Base-by-base conservation (phyloP, 2,797 vertebrate species). In the Argentina silus region DNA sequence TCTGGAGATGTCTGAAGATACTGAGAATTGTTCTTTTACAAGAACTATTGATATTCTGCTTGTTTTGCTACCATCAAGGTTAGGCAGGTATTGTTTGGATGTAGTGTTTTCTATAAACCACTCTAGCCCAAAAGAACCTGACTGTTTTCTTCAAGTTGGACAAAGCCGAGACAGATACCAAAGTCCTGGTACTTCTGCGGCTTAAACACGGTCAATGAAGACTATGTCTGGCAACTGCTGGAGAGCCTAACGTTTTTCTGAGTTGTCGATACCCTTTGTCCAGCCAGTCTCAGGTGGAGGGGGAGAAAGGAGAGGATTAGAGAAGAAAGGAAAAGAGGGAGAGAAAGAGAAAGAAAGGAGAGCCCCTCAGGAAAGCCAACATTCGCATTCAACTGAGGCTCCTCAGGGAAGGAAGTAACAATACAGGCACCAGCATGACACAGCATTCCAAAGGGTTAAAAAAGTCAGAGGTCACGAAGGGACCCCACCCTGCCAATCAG, bases 401-500 rank as follows among this genome's bases (percentile, higher is more conserved):
- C 87, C 84, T 86, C 74, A 0, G 76, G 84, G 80, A 85, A 78
- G 74, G 63, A 69, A 79, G 83, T 82, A 92, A 92, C 91, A 91
- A 93, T 90, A 85, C 84, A 80, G 72, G 81, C 90, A 91, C 89
- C 86, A 83, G 91, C 88, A 90, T 72, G 74, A 88, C 89, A 83
- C 88, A 82, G 84, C 89, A 92, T 93, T 93, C 90, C 85, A 87
- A 0, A 57, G 84, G 90, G 89, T 91, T 91, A 90, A 87, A 90
- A 86, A 84, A 88, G 88, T 89, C 87, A 88, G 73, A 77, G 91
- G 91, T 92, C 90, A 64, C 55, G 78, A 91, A 86, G 87, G 89
- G 85, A 84, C 87, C 89, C 90, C 86, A 85, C 86, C 85, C 90
- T 87, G 85, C 85, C 90, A 90, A 90, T 92, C 90, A n/a, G n/a